Conservation (phyloP, 2,888 invertebrate genomes). For the Drosophila vallismaia region DNA sequence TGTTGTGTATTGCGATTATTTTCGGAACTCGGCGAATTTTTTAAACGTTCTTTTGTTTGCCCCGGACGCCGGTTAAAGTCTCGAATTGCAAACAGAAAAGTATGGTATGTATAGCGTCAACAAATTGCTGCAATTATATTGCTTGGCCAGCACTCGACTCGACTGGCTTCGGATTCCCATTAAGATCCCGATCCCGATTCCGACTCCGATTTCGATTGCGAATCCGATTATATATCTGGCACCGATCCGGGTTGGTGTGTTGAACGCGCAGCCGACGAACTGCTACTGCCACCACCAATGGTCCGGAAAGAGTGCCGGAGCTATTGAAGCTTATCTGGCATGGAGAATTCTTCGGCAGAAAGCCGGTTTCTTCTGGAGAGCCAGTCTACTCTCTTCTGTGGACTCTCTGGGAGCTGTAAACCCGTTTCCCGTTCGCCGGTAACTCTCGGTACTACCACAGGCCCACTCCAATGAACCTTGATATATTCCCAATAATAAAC, state of each 20-base stretch:
- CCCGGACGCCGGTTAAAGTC: constrained; percentile 14
- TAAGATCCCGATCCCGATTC: constrained; percentile 21
- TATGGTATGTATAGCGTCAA: constrained; percentile 29
- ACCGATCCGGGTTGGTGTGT: constrained; percentile 68
- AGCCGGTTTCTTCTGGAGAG: constrained; percentile 56
- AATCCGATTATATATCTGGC: constrained; percentile 35
- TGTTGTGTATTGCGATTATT: constrained; percentile 3
- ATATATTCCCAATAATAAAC: constrained; percentile 44
- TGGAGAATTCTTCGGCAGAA: constrained; percentile 45
- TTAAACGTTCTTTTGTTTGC: constrained; percentile 37
- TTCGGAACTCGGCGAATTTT: constrained; percentile 28
- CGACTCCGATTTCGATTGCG: constrained; percentile 35
- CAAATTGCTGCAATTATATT: constrained; percentile 40
- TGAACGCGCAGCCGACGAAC: constrained; percentile 74
- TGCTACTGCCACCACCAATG: constrained; percentile 80
- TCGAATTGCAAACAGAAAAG: constrained; percentile 25
- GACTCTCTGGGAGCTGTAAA: constrained; percentile 33
- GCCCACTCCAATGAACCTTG: constrained; percentile 37
- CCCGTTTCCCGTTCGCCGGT: constrained; percentile 40
- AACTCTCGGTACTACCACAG: constrained; percentile 15
- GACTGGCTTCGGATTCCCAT: constrained; percentile 1
- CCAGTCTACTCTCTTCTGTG: neutral
- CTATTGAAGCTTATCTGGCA: constrained; percentile 48
- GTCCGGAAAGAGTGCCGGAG: constrained; percentile 75
- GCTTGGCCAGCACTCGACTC: constrained; percentile 1